Evolutionary conservation across 2,888 invertebrate genomes (phyloP).

Genomic region (Neoaliturus tenellus): DNA sequence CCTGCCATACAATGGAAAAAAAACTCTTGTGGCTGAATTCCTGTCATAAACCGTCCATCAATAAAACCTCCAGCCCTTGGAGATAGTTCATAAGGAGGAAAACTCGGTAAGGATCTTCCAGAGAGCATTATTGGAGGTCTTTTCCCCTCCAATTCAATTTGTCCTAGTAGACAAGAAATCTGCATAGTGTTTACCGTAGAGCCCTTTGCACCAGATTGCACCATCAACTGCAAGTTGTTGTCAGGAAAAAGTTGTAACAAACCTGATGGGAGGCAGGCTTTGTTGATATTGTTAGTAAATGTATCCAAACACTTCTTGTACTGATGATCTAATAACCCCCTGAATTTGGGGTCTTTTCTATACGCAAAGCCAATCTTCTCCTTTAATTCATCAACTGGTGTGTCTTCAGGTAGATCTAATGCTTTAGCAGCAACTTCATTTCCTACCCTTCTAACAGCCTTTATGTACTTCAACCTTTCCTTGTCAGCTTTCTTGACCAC

Average conservation of each 20-base stretch:
- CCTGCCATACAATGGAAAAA: constrained; percentile 99
- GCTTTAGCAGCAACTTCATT: constrained; percentile 81
- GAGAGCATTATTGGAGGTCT: constrained; percentile 97
- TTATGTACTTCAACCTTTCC: constrained; percentile 82
- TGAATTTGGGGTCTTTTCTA: constrained; percentile 83
- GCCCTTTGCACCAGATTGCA: constrained; percentile 98
- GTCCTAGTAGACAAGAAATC: constrained; percentile 97
- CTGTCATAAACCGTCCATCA: constrained; percentile 97
- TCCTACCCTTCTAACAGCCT: constrained; percentile 79
- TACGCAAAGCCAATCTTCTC: constrained; percentile 84
- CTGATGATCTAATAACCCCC: constrained; percentile 87
- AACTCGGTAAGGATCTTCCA: constrained; percentile 95
- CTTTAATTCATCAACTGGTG: constrained; percentile 77
- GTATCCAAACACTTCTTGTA: constrained; percentile 88
- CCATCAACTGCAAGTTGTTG: constrained; percentile 99
- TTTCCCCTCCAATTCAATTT: constrained; percentile 99
- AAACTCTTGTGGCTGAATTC: constrained; percentile 98
- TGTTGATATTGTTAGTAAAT: constrained; percentile 94
- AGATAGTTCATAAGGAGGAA: constrained; percentile 89
- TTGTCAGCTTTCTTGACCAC: constrained; percentile 84
- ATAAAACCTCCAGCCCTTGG: constrained; percentile 98
- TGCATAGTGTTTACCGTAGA: constrained; percentile 98
- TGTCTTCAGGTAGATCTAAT: constrained; percentile 79
- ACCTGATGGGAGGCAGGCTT: constrained; percentile 89
- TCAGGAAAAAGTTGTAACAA: constrained; percentile 91